Base-by-base conservation (phyloP, 2,797 vertebrate species). In the Lepilemur septentrionalis region DNA sequence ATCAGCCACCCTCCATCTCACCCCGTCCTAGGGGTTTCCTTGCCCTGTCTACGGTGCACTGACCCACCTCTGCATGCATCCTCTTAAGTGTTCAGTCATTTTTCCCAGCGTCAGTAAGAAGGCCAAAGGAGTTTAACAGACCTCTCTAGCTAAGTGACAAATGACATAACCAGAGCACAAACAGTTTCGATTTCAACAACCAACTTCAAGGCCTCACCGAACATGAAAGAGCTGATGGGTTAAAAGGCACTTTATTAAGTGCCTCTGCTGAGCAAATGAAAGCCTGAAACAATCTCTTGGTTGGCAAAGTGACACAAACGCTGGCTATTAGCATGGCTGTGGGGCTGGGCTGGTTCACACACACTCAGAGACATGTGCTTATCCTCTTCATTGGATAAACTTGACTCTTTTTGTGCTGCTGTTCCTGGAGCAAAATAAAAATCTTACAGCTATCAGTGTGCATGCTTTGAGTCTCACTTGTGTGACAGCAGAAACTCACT, bases 211-310 rank as follows among this genome's bases (percentile, higher is more conserved):
- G 92, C 73, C 65, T 59, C 38, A 41, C 10, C 73, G 80, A 88
- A 87, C 89, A 90, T 46, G 25, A 89, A 89, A 59, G 82, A 95
- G 63, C 59, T 30, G 52, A 83, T 46, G 52, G 67, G 61, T 73
- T 88, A 92, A 94, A 78, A 95, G 59, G 65, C 57, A 92, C 85
- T 96, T 92, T 52, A 81, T 63, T 52, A 78, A 95, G 43, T 57
- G 73, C 46, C 41, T 89, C 38, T 78, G 83, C 63, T 70, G 57
- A 85, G 55, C 72, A 67, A 90, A 91, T 23, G 76, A 85, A 80
- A 30, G 55, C 72, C 3, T 63, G 32, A 84, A 72, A 95, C n/a
- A 65, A 52, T 85, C 61, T 76, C 82, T 55, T 38, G 41, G 32
- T 32, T 48, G 91, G 91, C 82, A 76, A 80, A 84, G 81, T 82